Evolutionary conservation across 2,888 invertebrate genomes (phyloP).

Genomic region (Oxycera nigricornis): DNA sequence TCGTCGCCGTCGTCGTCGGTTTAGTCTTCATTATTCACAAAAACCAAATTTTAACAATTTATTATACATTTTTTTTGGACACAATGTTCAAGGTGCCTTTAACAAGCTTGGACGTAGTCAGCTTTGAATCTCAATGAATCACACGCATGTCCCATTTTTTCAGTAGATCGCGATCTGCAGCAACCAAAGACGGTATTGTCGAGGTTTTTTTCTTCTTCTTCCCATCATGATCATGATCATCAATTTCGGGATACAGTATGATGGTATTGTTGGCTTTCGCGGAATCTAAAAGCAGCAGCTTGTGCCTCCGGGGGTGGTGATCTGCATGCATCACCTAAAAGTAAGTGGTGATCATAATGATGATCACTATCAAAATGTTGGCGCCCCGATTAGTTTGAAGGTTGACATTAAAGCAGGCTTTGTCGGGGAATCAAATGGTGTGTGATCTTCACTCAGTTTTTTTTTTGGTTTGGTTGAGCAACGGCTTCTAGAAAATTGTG

Average conservation of each 20-base stretch:
- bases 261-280: background rate
- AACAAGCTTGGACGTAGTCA: background rate
- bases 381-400: constrained; percentile 19
- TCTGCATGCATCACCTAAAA: background rate
- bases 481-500: background rate
- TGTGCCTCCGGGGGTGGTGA: background rate
- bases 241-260: background rate
- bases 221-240: background rate
- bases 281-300: background rate
- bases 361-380: constrained; percentile 18
- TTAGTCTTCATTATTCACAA: background rate
- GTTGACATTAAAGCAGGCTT: background rate
- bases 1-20: background rate
- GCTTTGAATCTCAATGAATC: constrained; percentile 20
- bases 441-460: background rate
- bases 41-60: background rate
- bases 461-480: background rate
- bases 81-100: constrained; percentile 5
- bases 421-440: background rate
- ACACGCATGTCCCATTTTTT: background rate
- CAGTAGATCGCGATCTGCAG: background rate
- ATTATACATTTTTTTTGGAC: background rate
- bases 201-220: background rate
- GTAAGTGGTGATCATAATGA: background rate
- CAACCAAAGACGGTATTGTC: background rate